These are phyloP conservation scores for Watsonalla cultraria DNA, from an alignment of 2,888 invertebrate species.

Conservation along the genomic window DNA sequence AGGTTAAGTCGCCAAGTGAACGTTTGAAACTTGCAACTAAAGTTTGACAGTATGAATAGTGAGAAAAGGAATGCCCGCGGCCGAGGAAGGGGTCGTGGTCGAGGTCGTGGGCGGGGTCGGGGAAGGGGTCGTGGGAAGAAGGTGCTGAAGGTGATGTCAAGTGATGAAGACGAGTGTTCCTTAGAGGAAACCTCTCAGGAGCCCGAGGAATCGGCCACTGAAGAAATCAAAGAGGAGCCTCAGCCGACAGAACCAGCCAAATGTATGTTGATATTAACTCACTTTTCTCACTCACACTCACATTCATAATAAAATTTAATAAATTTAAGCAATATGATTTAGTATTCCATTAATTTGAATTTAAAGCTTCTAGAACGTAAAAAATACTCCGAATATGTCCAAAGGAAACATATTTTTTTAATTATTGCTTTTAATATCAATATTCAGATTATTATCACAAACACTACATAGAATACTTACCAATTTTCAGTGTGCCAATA, in stretches of 20 bases:
- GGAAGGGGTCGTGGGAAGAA: constrained; percentile 86
- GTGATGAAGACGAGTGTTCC: constrained; percentile 77
- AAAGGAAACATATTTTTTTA: too few relatives aligned
- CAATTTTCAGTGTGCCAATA: too few relatives aligned
- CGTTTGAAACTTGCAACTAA: constrained; percentile 3
- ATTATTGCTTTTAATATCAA: too few relatives aligned
- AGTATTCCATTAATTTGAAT: too few relatives aligned
- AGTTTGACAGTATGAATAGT: constrained; percentile 52
- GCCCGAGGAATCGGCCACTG: constrained; percentile 63
- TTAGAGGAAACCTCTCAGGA: constrained; percentile 75
- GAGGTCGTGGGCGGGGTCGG: constrained; percentile 86
- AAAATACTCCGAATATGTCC: too few relatives aligned
- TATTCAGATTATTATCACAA: too few relatives aligned
- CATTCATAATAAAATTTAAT: neutral
- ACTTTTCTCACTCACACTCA: too few relatives aligned
- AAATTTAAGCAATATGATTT: too few relatives aligned
- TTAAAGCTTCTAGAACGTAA: too few relatives aligned
- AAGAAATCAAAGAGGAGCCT: constrained; percentile 66
- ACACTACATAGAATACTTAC: too few relatives aligned
- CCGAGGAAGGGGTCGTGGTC: constrained; percentile 87
- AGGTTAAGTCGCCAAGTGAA: constrained; percentile 15
- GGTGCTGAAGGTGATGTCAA: constrained; percentile 83
- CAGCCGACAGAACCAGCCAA: constrained; percentile 74
- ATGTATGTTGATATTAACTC: constrained; percentile 51
- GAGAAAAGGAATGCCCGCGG: constrained; percentile 83